Base-by-base conservation (phyloP, 2,113 vertebrate species). In the Xiphophorus hellerii region DNA sequence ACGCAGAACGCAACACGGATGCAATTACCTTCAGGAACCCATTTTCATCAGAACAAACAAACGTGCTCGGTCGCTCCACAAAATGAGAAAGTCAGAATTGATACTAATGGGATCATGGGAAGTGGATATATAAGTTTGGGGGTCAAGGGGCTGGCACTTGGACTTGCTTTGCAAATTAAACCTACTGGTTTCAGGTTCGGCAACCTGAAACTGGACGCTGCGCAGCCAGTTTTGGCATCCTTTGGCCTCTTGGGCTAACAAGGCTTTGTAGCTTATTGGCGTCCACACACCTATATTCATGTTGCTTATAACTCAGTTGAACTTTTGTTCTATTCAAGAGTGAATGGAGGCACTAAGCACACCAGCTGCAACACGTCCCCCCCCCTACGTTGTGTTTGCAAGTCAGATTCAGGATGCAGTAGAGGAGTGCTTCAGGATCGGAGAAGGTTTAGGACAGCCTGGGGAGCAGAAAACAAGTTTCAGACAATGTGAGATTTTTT, bases 1-100 rank as follows among this genome's bases (percentile, higher is more conserved):
- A 80, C 30, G 68, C 82, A 42, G 71, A 87, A 92, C 77, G 81
- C 81, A 78, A 86, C 85, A 82, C 83, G 31, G 84, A 89, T 70
- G 77, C 84, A 89, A 84, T 89, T 92, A 89, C 81, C 83, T 85
- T 71, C 84, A 84, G 72, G 82, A 88, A 88, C 74, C 81, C 78
- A 89, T 93, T 92, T 89, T 87, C 82, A 83, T 78, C 66, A 75
- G 71, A 76, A 86, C 76, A 85, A 92, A 90, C 87, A 89, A 84
- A 89, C 87, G 79, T 71, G 73, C 74, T 82, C 35, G 73, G 85
- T 88, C 81, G 89, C 72, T 73, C 69, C 54, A 67, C 73, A 73
- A 79, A 86, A 82, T 84, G 74, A 60, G 80, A 86, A 88, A 83
- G 72, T 90, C 87, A 78, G 35, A 79, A 82, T 72, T 61, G 77